Evolutionary conservation across 2,888 invertebrate species (phyloP), one percentile per base, ranked within the genome.

Genomic region (Cheilosia vernalis): DNA sequence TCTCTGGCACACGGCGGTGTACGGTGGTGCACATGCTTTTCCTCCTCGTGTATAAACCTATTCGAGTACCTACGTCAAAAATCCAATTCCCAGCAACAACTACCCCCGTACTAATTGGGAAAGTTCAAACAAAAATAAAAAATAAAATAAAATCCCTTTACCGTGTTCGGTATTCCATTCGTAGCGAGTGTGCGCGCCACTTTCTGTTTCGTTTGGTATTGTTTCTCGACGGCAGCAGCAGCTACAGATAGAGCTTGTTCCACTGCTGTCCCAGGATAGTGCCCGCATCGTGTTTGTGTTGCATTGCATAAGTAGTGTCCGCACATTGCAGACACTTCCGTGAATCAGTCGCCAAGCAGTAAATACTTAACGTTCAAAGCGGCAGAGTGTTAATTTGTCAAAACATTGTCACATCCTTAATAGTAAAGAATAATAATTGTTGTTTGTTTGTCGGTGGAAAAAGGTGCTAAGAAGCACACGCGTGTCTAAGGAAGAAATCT

Each of bases 131-230:
- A 49, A 55, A 56, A 30, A 9, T 42, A 13, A 53, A 30, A 2
- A 42, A n/a, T 47, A 60, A 24, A 24, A 24, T 24, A 21, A 21
- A 63, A 70, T 60, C 19, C 24, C 5, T 40, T 30, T 40, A 27
- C 66, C 66, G 81, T 76, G 67, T 69, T 69, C 69, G 49, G 58
- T 56, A 69, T 84, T 47, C 56, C 69, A 44, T 53, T 55, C 30
- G 44, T 30, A 6, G 6, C 21, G 83, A 84, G 83, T 79, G 73
- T 84, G 83, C 83, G 83, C 83, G 79, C 63, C 83, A 84, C 83
- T 84, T 84, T 79, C 83, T 74, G 58, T 79, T 78, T 79, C 83
- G 74, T 84, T 79, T 79, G 73, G 58, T 69, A 64, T 66, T 72
- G 61, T 67, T 72, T 78, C 60, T 15, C 37, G 15, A 17, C 19